Conservation (phyloP, 2,113 vertebrate genomes). For the Notothenia rossii region DNA sequence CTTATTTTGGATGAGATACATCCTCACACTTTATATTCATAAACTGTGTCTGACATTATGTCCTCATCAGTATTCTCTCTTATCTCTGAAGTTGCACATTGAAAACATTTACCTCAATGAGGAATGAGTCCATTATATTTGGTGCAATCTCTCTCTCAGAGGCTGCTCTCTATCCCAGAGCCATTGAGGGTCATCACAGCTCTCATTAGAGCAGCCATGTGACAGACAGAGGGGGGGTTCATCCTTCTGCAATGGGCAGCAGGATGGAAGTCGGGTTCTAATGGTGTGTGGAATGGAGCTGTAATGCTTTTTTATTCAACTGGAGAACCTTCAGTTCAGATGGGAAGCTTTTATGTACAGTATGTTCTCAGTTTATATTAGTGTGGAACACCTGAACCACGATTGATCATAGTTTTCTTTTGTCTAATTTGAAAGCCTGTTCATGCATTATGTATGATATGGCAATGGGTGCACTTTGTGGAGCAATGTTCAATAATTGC, state of each 20-base stretch:
- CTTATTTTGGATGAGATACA: not conserved
- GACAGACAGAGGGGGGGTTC: not conserved
- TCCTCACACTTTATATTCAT: not conserved
- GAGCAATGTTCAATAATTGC: not conserved
- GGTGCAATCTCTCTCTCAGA: too few relatives aligned
- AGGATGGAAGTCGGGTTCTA: not conserved
- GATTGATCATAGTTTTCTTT: not conserved
- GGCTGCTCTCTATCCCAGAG: not conserved
- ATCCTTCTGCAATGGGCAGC: not conserved
- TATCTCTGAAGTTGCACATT: not conserved
- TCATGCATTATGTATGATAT: conserved; percentile 2
- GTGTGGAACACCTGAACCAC: not conserved
- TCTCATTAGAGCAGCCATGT: not conserved
- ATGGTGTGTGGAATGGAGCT: too few relatives aligned
- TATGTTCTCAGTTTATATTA: not conserved
- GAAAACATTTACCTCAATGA: not conserved
- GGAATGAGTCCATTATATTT: conserved; percentile 4
- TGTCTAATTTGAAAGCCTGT: not conserved
- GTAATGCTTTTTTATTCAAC: too few relatives aligned
- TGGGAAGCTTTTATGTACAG: not conserved
- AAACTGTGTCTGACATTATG: not conserved
- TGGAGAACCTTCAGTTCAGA: not conserved
- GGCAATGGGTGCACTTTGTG: conserved; percentile 3
- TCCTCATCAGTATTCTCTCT: not conserved
- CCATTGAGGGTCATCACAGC: not conserved